Evolutionary conservation across 30 jellyfish, hydroid and myxozoan species (phyloP).

Genomic region (Chrysaora quinquecirrha): DNA sequence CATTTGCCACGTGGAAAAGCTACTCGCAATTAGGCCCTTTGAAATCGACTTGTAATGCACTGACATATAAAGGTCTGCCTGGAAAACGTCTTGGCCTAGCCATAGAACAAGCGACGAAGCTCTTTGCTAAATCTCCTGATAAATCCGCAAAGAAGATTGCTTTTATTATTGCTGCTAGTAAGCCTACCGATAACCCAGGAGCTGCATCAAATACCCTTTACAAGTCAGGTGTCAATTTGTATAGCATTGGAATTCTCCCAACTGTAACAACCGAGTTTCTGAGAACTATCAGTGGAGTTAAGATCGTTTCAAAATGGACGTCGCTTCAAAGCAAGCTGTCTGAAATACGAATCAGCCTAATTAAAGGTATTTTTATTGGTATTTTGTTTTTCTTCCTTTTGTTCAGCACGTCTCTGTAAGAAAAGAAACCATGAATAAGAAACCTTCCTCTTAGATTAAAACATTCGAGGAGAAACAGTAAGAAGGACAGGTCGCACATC

Average conservation of each 20-base stretch:
- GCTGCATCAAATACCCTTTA: conserved; percentile 8
- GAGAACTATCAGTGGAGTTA: conserved; percentile 19
- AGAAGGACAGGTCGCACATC: no score
- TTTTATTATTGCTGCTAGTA: conserved; percentile 28
- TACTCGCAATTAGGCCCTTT: conserved; percentile 59
- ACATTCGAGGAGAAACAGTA: no score
- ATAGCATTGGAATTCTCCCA: conserved; percentile 39
- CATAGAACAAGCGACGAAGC: conserved; percentile 14
- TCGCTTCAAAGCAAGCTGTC: conserved; percentile 18
- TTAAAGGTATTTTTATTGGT: conserved; percentile 23
- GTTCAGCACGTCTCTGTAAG: no score
- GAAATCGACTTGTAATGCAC: conserved; percentile 32
- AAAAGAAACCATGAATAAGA: no score
- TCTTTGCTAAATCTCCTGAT: conserved; percentile 52
- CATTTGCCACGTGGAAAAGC: conserved; percentile 48
- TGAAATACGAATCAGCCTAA: conserved; percentile 4
- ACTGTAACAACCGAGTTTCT: conserved; percentile 22
- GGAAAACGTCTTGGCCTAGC: conserved; percentile 66
- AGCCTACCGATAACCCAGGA: conserved; percentile 35
- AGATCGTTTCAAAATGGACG: conserved; percentile 26
- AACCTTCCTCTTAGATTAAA: no score
- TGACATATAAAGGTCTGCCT: conserved; percentile 29
- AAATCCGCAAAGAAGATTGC: conserved; percentile 51
- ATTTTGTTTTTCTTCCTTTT: not conserved
- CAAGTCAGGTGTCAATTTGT: conserved; percentile 25